A percentile compares a stretch with the other conserved stretches of the same genome.
These are phyloP conservation scores for Drosophila dives DNA, from an alignment of 2,888 invertebrate species.

Conservation along the genomic window DNA sequence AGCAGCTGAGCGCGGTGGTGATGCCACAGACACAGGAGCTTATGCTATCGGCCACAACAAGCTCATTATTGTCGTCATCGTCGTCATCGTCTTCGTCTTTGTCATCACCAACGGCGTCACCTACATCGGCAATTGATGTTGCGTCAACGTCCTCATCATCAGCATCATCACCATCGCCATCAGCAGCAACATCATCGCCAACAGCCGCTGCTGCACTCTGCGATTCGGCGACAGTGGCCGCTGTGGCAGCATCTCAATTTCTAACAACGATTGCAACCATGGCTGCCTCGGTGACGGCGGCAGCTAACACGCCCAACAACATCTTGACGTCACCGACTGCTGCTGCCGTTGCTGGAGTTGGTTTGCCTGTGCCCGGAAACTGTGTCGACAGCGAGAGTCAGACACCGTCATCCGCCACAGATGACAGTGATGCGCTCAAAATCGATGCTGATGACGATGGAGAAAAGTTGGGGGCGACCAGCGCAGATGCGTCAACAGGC, in stretches of 20 bases:
- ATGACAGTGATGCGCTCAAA: constrained; percentile 46
- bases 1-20: constrained; percentile 76
- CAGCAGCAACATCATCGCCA: constrained; percentile 28
- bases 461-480: constrained; percentile 27
- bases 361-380: constrained; percentile 32
- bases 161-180: constrained; percentile 55
- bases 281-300: constrained; percentile 82
- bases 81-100: constrained; percentile 64
- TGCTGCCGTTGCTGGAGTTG: constrained; percentile 31
- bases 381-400: constrained; percentile 39
- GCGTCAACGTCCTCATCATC: constrained; percentile 68
- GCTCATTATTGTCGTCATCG: constrained; percentile 63
- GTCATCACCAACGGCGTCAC: constrained; percentile 62
- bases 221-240: constrained; percentile 78
- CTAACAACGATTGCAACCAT: constrained; percentile 77
- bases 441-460: constrained; percentile 19
- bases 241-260: constrained; percentile 83
- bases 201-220: constrained; percentile 52
- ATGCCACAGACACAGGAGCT: constrained; percentile 76
- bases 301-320: constrained; percentile 58
- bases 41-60: constrained; percentile 79
- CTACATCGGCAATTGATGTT: constrained; percentile 62
- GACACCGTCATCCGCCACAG: constrained; percentile 50
- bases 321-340: constrained; percentile 50
- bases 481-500: constrained; percentile 32